Evolutionary conservation across 2,888 invertebrate genomes (phyloP), one percentile per base, ranked within the genome.

Genomic region (Hermaeophaga mercurialis): DNA sequence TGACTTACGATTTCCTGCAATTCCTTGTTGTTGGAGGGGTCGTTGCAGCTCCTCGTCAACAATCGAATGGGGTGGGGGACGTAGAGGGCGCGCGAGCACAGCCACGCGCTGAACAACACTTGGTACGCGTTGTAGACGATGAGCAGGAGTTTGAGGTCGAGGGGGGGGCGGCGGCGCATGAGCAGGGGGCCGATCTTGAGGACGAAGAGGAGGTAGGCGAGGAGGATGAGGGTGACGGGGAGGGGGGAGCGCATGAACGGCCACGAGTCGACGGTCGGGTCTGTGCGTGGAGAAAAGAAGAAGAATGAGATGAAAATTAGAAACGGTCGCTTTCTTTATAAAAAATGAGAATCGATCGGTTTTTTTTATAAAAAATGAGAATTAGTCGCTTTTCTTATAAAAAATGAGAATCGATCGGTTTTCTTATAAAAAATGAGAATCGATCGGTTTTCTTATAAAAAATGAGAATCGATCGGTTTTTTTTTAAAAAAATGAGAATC

Each of bases 91-190:
- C 70, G 68, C 15, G 79, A 73, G 59, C 84, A 81, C 66, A 94
- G 80, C 81, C 85, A 94, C 9, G 86, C 75, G 69, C 94, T 95
- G 78, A 94, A 88, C 9, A 90, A 39, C 3, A 96, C 94, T 84
- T 96, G 95, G 52, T 88, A 86, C n/a, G 89, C 83, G 73, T 96
- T 96, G 78, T 96, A 96, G 0, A 83, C 72, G 12, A 91, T 83
- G 72, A 95, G 84, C 0, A 88, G 73, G 39, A 82, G 81, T 70
- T 91, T 88, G 52, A 95, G 73, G 64, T 90, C 84, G 69, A 86
- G 88, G 0, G 90, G 85, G 59, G 88, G 85, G 59, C 85, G 80
- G 56, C 89, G 88, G 59, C 85, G 82, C 91, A 91, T 91, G 70
- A 85, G 84, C 28, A 84, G 81, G 1, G 91, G 91, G 0, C 91